A percentile compares a stretch with the other conserved stretches of the same genome.
Conservation (phyloP, 37 sponge, comb jelly and placozoan genomes). For the Haliclona indistincta region DNA sequence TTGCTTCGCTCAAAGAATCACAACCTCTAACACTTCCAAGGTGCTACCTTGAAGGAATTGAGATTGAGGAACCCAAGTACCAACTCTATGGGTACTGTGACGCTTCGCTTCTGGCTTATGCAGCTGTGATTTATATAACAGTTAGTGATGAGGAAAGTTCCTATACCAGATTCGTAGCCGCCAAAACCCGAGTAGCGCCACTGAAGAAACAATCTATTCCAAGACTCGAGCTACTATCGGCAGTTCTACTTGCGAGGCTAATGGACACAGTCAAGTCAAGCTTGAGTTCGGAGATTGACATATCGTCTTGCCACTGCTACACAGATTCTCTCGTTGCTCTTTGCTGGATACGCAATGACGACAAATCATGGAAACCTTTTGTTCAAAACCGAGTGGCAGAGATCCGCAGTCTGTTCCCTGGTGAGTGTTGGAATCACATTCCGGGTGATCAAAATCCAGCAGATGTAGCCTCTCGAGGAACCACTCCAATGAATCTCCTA, state of each 20-base stretch:
- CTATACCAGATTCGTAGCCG: constrained; percentile 10
- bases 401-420: constrained; percentile 6
- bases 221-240: too few relatives aligned
- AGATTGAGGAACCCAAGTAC: constrained; percentile 6
- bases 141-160: not conserved
- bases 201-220: constrained; percentile 28
- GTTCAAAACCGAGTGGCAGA: constrained; percentile 35
- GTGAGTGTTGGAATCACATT: constrained; percentile 17
- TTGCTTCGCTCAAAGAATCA: constrained; percentile 5
- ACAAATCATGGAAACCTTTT: constrained; percentile 21
- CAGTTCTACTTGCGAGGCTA: constrained; percentile 26
- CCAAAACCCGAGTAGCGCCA: constrained; percentile 35
- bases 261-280: constrained; percentile 6
- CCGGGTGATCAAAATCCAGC: constrained; percentile 26
- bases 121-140: constrained; percentile 25
- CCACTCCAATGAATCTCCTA: not conserved
- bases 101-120: constrained; percentile 34
- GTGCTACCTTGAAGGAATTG: constrained; percentile 11
- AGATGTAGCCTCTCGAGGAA: constrained; percentile 30
- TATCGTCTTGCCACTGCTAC: constrained; percentile 8
- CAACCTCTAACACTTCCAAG: constrained; percentile 14
- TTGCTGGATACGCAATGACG: constrained; percentile 16
- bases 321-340: constrained; percentile 36
- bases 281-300: constrained; percentile 8
- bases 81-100: constrained; percentile 34